Percentiles rank a stretch among this genome's conserved stretches.
Conservation (phyloP, 2,888 invertebrate species). For the Epistrophe grossulariae region DNA sequence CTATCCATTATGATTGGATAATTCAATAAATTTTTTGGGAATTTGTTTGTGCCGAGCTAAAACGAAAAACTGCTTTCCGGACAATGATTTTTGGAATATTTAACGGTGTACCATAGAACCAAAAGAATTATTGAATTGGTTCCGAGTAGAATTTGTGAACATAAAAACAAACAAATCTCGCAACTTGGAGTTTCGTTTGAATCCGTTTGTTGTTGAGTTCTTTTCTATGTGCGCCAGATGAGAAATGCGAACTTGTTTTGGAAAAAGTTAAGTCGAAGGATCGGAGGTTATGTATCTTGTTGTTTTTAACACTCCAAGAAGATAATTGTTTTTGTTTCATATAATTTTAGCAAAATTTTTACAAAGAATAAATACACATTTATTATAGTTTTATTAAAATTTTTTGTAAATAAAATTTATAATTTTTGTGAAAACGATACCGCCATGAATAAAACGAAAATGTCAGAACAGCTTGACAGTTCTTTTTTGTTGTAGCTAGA, state of each 20-base stretch:
- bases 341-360: neutral
- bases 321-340: neutral
- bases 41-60: neutral
- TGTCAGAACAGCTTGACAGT: conserved; percentile 46
- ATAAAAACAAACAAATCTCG: conserved; percentile 62
- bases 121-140: neutral
- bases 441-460: neutral
- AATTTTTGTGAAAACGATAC: neutral
- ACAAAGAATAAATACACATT: neutral
- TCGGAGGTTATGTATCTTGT: neutral
- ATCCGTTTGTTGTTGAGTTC: conserved; percentile 60
- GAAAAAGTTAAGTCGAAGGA: neutral
- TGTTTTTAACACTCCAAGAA: neutral
- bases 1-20: conserved; percentile 27
- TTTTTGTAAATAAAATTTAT: neutral
- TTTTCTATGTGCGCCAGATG: neutral
- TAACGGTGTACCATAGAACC: neutral
- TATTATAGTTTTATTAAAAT: neutral
- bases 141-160: neutral
- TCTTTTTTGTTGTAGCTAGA: neutral
- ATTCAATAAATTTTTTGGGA: neutral
- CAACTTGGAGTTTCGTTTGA: neutral
- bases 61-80: neutral
- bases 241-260: conserved; percentile 29
- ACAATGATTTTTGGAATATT: neutral